These are phyloP conservation scores for Theodoxus fluviatilis DNA, from an alignment of 2,888 invertebrate species.

Conservation along the genomic window DNA sequence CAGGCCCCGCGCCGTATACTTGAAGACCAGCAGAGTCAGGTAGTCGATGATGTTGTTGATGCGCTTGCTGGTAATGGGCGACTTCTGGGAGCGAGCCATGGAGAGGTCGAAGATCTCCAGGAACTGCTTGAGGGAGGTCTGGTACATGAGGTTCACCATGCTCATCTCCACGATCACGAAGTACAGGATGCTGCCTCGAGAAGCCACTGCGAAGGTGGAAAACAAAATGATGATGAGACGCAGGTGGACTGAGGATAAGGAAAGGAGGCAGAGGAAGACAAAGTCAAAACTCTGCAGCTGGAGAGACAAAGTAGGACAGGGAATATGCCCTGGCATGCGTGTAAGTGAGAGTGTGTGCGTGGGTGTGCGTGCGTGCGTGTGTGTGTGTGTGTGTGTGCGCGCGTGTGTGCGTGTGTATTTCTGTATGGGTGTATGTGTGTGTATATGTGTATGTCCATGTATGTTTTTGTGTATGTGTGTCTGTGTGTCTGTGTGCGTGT, in stretches of 20 bases:
- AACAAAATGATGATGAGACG: not conserved
- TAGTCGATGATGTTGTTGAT: conserved; percentile 83
- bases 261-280: not conserved
- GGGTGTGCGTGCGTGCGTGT: too few relatives aligned
- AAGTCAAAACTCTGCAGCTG: too few relatives aligned
- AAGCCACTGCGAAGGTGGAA: conserved; percentile 74
- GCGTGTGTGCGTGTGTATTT: too few relatives aligned
- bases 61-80: conserved; percentile 82
- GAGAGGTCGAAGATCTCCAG: conserved; percentile 91
- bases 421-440: too few relatives aligned
- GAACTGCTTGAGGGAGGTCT: conserved; percentile 93
- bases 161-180: conserved; percentile 97
- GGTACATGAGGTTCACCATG: conserved; percentile 95
- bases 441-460: too few relatives aligned
- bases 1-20: conserved; percentile 87
- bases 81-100: conserved; percentile 84
- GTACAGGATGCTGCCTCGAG: conserved; percentile 90
- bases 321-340: too few relatives aligned
- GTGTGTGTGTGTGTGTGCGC: too few relatives aligned
- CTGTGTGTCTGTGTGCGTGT: too few relatives aligned
- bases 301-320: too few relatives aligned
- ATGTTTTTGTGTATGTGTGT: too few relatives aligned
- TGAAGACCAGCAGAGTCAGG: conserved; percentile 90
- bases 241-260: not conserved
- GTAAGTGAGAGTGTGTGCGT: too few relatives aligned